Conservation (phyloP, 2,797 vertebrate genomes). For the Urosaurus nigricauda region DNA sequence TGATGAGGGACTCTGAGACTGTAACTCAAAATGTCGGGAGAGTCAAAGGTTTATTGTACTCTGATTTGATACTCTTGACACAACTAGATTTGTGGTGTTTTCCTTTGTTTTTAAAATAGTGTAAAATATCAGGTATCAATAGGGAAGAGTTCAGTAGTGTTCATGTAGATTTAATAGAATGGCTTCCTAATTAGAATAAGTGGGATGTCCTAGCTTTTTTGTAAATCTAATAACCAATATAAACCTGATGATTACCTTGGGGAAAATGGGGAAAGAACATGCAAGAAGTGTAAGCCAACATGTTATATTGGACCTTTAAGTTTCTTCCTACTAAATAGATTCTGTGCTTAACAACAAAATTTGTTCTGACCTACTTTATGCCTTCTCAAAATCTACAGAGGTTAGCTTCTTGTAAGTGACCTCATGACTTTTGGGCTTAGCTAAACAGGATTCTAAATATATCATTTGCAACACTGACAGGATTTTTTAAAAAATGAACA, state of each 20-base stretch:
- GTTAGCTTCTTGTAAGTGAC: background rate
- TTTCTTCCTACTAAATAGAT: background rate
- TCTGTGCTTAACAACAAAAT: background rate
- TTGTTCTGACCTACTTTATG: slow-evolving; percentile 11
- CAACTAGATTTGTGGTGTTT: background rate
- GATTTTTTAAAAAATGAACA: background rate
- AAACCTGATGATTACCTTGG: background rate
- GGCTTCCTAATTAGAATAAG: background rate
- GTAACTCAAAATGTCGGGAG: too few species aligned
- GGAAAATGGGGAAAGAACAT: background rate
- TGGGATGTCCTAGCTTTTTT: background rate
- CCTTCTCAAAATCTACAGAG: background rate
- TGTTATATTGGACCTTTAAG: background rate
- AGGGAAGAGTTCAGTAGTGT: background rate
- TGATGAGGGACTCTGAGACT: too few species aligned
- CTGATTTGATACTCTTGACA: background rate
- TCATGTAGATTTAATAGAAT: background rate
- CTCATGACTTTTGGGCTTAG: background rate
- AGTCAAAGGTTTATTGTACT: background rate
- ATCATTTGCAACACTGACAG: background rate
- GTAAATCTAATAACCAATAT: background rate
- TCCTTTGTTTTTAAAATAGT: background rate
- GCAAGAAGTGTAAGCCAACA: background rate
- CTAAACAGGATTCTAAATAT: slow-evolving; percentile 6
- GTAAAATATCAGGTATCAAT: background rate